A percentile compares a stretch with the other conserved stretches of the same genome.
phyloP scores from a whole-genome alignment of 1,140 invertebrate species.

The Drosophila lini region DNA sequence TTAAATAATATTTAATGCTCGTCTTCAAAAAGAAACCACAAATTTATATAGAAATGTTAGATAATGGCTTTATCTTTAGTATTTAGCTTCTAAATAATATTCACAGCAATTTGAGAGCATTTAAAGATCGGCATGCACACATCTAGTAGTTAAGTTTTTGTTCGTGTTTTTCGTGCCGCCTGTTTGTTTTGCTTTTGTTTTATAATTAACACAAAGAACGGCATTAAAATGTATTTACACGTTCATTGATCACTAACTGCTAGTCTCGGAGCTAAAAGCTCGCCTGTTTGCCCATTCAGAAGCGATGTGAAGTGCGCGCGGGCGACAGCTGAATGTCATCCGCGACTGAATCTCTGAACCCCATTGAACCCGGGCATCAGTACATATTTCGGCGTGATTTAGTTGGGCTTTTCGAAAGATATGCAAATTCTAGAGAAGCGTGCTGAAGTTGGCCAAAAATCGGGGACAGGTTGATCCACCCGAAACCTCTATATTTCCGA shows the following conservation, averaged over 20 bases:
- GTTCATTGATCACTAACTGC: constrained; percentile 63
- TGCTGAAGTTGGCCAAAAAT: constrained; percentile 27
- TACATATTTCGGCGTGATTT: constrained; percentile 19
- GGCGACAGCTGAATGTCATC: constrained; percentile 68
- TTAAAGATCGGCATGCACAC: constrained; percentile 1
- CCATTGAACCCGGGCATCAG: constrained; percentile 46
- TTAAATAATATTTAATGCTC: not conserved
- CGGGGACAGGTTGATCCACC: constrained; percentile 27
- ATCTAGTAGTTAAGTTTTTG: not conserved
- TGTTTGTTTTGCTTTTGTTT: constrained; percentile 49
- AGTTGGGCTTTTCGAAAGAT: constrained; percentile 27
- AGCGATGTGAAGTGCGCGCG: constrained; percentile 31
- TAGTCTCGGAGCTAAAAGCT: constrained; percentile 55
- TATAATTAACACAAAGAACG: constrained; percentile 46
- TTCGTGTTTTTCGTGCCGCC: constrained; percentile 16
- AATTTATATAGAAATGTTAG: not conserved
- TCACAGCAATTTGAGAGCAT: constrained; percentile 9
- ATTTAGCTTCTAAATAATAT: not conserved
- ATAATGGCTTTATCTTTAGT: not conserved
- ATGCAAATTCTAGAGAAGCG: constrained; percentile 39
- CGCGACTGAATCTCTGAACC: constrained; percentile 39
- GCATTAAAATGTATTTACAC: constrained; percentile 77
- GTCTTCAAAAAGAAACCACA: too few species aligned
- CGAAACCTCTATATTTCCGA: constrained; percentile 6
- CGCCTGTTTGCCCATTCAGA: constrained; percentile 40